Conservation (phyloP, 2,113 vertebrate genomes). For the Gorsachius goisagi region DNA sequence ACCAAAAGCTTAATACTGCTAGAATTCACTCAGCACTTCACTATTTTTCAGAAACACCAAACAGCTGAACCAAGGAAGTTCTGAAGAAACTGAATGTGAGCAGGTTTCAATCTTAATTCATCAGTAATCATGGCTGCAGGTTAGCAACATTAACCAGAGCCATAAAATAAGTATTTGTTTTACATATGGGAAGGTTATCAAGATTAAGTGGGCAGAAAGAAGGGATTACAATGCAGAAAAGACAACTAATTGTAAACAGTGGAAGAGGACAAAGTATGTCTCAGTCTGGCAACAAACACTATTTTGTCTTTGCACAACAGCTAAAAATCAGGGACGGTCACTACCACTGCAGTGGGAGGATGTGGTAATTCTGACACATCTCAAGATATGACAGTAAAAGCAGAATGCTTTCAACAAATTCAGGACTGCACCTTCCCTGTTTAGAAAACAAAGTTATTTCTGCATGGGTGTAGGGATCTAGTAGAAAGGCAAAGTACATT, state of each 20-base stretch:
- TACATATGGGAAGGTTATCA: neutral
- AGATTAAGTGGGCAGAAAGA: neutral
- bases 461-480: neutral
- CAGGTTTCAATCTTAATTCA: neutral
- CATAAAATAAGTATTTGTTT: neutral
- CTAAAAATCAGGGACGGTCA: neutral
- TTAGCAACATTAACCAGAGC: neutral
- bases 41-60: neutral
- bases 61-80: neutral
- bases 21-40: neutral
- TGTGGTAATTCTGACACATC: neutral
- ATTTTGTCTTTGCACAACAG: neutral
- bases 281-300: neutral
- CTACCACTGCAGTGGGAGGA: neutral
- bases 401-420: neutral
- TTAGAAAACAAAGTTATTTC: neutral
- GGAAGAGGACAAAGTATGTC: neutral
- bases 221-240: neutral
- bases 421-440: neutral
- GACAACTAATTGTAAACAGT: neutral
- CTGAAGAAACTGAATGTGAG: neutral
- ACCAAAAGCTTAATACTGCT: neutral
- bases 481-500: neutral
- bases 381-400: neutral
- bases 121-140: neutral